A percentile compares a stretch with the other conserved stretches of the same genome.
Conservation (phyloP, 2,113 vertebrate genomes). For the Gadus chalcogrammus region DNA sequence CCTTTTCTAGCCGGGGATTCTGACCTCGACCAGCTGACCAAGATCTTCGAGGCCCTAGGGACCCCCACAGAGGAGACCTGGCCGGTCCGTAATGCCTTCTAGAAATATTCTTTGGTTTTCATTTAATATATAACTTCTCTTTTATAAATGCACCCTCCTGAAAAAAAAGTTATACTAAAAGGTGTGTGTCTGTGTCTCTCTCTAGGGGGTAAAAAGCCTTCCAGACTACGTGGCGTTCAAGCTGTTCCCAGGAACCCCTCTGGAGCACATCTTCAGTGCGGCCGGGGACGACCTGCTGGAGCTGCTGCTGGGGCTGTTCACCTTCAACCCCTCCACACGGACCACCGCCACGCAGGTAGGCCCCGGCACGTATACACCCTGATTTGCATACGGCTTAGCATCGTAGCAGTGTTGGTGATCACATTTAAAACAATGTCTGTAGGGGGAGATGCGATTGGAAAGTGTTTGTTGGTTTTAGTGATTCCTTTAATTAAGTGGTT, state of each 20-base stretch:
- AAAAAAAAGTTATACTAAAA: not conserved
- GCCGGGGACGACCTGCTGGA: constrained; percentile 90
- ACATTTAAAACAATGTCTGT: too few species aligned
- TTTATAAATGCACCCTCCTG: not conserved
- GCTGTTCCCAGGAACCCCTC: constrained; percentile 86
- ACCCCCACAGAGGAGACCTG: constrained; percentile 93
- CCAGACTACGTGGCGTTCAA: constrained; percentile 97
- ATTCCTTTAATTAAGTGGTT: too few species aligned
- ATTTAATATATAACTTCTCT: not conserved
- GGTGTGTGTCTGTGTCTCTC: constrained; percentile 20
- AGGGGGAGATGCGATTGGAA: too few species aligned
- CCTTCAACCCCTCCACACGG: constrained; percentile 85
- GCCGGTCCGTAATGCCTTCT: constrained; percentile 79
- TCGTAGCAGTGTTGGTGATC: too few species aligned
- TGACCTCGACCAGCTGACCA: constrained; percentile 93
- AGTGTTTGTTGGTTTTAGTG: too few species aligned
- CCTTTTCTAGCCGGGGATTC: constrained; percentile 96
- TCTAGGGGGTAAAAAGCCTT: constrained; percentile 87
- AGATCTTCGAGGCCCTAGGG: constrained; percentile 95
- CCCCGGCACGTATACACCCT: too few species aligned
- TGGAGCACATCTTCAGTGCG: constrained; percentile 96
- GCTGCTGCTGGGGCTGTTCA: constrained; percentile 88
- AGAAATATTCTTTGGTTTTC: not conserved
- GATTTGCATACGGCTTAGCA: too few species aligned
- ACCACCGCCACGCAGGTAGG: constrained; percentile 88